phyloP scores from a whole-genome alignment of 2,113 vertebrate genomes.

The Otis tarda region DNA sequence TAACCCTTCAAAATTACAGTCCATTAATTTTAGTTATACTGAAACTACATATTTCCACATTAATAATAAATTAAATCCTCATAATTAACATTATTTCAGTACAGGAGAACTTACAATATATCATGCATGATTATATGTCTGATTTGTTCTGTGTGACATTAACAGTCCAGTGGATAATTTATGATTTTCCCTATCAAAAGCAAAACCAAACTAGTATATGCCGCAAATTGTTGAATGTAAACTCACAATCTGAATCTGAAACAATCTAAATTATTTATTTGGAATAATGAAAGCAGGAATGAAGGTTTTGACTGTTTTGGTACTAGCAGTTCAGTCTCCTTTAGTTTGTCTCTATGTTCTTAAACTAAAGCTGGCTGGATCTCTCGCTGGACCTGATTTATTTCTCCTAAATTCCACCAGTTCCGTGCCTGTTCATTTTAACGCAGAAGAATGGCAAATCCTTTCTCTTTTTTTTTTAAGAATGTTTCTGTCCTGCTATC shows the following conservation, averaged over 20 bases:
- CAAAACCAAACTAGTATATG: not conserved
- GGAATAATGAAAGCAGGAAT: conserved; percentile 5
- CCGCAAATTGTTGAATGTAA: not conserved
- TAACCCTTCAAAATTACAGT: conserved; percentile 52
- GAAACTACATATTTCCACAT: not conserved
- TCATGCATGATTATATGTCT: conserved; percentile 8
- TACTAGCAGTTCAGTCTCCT: not conserved
- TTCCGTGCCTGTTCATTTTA: not conserved
- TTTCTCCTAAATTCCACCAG: not conserved
- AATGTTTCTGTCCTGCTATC: not conserved
- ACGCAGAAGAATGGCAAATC: not conserved
- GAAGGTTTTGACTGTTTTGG: not conserved
- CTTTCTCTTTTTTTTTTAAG: not conserved
- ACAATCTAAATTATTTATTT: conserved; percentile 44
- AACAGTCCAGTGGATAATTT: not conserved
- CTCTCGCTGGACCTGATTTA: not conserved
- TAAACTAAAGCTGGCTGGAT: not conserved
- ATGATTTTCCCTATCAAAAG: not conserved
- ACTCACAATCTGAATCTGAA: conserved; percentile 2
- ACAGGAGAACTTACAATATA: not conserved
- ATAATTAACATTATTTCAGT: conserved; percentile 51
- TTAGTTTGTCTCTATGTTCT: not conserved
- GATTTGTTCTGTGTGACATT: conserved; percentile 15
- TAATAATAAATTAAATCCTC: conserved; percentile 52
- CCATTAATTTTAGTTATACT: conserved; percentile 38